phyloP scores from a whole-genome alignment of 2,113 vertebrate genomes.

The Corynorhinus townsendii region DNA sequence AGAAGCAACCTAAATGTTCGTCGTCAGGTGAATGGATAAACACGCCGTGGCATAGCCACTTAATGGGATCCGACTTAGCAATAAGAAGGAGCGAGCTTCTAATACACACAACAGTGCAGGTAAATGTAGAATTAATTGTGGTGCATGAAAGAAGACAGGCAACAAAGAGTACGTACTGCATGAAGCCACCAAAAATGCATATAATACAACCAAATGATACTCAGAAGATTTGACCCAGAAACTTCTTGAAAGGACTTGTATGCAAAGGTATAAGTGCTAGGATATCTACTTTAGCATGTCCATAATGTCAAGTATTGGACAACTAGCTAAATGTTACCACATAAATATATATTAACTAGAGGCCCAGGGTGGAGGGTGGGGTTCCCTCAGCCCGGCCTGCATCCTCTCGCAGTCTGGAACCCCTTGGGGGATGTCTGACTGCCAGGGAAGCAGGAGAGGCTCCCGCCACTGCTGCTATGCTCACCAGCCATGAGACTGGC shows the following conservation, averaged over 20 bases:
- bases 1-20: not conserved
- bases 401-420: too few species aligned
- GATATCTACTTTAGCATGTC: not conserved
- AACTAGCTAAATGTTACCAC: not conserved
- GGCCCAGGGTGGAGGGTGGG: too few species aligned
- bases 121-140: not conserved
- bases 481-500: too few species aligned
- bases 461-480: too few species aligned
- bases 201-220: not conserved
- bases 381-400: too few species aligned
- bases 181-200: not conserved
- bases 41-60: not conserved
- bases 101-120: not conserved
- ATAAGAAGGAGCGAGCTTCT: not conserved
- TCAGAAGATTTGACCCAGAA: not conserved
- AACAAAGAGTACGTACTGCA: not conserved
- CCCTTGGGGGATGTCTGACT: too few species aligned
- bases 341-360: not conserved
- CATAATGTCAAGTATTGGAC: not conserved
- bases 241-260: not conserved
- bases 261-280: not conserved
- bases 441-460: too few species aligned
- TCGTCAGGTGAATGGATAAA: not conserved
- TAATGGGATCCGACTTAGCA: too few species aligned
- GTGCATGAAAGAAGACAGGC: not conserved